Conservation (phyloP, 2,113 vertebrate species). For the Caranx melampygus region DNA sequence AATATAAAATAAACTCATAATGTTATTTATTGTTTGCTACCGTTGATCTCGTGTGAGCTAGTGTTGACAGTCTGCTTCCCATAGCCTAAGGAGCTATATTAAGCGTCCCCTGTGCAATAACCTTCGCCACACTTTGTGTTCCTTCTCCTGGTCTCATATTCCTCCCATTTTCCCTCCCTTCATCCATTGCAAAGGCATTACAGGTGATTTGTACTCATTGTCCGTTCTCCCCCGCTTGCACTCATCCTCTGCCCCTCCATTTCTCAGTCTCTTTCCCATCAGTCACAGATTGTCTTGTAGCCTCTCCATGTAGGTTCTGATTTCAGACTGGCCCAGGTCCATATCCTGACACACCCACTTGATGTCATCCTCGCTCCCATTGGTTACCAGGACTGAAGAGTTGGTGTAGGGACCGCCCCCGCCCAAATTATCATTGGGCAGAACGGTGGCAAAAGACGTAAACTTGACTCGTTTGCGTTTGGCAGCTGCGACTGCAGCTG, state of each 20-base stretch:
- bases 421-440: conserved; percentile 89
- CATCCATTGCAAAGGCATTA: conserved; percentile 85
- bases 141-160: conserved; percentile 18
- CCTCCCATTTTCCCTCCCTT: conserved; percentile 56
- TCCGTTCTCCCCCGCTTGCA: conserved; percentile 81
- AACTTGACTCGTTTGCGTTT: conserved; percentile 97
- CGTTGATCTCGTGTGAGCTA: conserved; percentile 61
- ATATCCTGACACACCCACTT: conserved; percentile 99
- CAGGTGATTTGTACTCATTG: conserved; percentile 84
- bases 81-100: conserved; percentile 27
- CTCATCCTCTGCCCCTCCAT: conserved; percentile 79
- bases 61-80: conserved; percentile 48
- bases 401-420: conserved; percentile 88
- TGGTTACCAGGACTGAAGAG: conserved; percentile 89
- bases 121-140: conserved; percentile 16
- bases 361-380: conserved; percentile 93
- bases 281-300: conserved; percentile 97
- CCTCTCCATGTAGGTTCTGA: conserved; percentile 97
- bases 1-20: conserved; percentile 57
- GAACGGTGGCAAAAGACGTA: conserved; percentile 95
- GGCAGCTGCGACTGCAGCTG: conserved; percentile 75
- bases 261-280: conserved; percentile 75
- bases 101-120: conserved; percentile 31
- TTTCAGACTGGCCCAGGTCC: conserved; percentile 93
- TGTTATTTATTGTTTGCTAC: conserved; percentile 69